Evolutionary conservation across 2,797 vertebrate species (phyloP).

Genomic region (Falco biarmicus): DNA sequence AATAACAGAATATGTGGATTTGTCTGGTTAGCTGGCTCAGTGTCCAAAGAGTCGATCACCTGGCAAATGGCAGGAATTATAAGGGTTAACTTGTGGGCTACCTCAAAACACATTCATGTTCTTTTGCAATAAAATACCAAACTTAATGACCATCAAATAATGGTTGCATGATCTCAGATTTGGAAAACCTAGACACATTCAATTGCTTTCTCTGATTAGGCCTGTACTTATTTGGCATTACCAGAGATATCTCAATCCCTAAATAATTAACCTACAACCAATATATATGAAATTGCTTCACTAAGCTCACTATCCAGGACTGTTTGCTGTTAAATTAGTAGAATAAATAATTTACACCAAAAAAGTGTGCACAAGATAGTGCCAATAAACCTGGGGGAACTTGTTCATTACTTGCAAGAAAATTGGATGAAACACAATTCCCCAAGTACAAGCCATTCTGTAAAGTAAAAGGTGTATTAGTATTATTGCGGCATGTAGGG

Average conservation of each 20-base stretch:
- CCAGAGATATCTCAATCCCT: slow-evolving; percentile 75
- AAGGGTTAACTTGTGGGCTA: slow-evolving; percentile 10
- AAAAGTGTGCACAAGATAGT: slow-evolving; percentile 69
- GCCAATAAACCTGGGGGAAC: slow-evolving; percentile 73
- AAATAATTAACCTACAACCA: slow-evolving; percentile 81
- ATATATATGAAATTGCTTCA: slow-evolving; percentile 72
- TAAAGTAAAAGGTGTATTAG: slow-evolving; percentile 48
- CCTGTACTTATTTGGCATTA: slow-evolving; percentile 72
- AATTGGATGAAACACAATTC: slow-evolving; percentile 75
- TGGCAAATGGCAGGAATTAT: background rate
- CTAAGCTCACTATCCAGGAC: slow-evolving; percentile 69
- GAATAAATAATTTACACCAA: slow-evolving; percentile 80
- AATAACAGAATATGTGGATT: background rate
- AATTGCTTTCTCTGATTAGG: slow-evolving; percentile 59
- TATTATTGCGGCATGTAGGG: slow-evolving; percentile 10
- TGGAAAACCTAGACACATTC: slow-evolving; percentile 47
- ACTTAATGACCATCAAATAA: slow-evolving; percentile 33
- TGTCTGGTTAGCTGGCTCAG: background rate
- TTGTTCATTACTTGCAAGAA: slow-evolving; percentile 76
- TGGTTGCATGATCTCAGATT: slow-evolving; percentile 21
- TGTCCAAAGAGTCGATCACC: background rate
- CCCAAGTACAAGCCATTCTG: slow-evolving; percentile 56
- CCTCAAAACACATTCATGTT: background rate
- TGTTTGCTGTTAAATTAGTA: slow-evolving; percentile 79
- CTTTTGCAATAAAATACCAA: slow-evolving; percentile 13